Evolutionary conservation across 1,140 invertebrate species (phyloP).

Genomic region (Charaxes varanes): DNA sequence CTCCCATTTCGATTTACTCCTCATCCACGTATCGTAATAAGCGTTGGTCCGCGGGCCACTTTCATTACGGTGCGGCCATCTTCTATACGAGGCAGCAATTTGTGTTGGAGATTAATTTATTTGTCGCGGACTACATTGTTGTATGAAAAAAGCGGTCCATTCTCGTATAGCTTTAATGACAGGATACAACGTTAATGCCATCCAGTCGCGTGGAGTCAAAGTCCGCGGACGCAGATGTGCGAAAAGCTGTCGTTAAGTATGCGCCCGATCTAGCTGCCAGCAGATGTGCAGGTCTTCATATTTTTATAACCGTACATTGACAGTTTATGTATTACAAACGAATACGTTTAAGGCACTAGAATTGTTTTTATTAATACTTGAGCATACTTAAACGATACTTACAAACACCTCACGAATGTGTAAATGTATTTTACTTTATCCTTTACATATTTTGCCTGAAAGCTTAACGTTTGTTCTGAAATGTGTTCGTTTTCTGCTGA

Average conservation of each 20-base stretch:
- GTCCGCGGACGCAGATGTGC: conserved; percentile 54
- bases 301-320: conserved; percentile 2
- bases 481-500: no score
- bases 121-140: conserved; percentile 53
- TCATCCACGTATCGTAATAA: conserved; percentile 42
- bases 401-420: no score
- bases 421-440: no score
- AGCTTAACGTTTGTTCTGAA: no score
- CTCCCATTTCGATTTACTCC: conserved; percentile 67
- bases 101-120: conserved; percentile 52
- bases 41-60: conserved; percentile 29
- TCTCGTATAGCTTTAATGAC: conserved; percentile 60
- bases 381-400: no score
- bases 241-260: conserved; percentile 39
- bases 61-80: conserved; percentile 41
- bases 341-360: no score
- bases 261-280: conserved; percentile 16
- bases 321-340: conserved; percentile 14
- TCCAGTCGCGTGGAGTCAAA: conserved; percentile 26
- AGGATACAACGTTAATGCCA: conserved; percentile 56
- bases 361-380: no score
- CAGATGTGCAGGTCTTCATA: conserved; percentile 16
- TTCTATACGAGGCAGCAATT: conserved; percentile 48
- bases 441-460: no score
- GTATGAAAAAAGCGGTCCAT: conserved; percentile 45